Evolutionary conservation across 2,888 invertebrate species (phyloP), one percentile per base, ranked within the genome.

Genomic region (Oligia strigilis): DNA sequence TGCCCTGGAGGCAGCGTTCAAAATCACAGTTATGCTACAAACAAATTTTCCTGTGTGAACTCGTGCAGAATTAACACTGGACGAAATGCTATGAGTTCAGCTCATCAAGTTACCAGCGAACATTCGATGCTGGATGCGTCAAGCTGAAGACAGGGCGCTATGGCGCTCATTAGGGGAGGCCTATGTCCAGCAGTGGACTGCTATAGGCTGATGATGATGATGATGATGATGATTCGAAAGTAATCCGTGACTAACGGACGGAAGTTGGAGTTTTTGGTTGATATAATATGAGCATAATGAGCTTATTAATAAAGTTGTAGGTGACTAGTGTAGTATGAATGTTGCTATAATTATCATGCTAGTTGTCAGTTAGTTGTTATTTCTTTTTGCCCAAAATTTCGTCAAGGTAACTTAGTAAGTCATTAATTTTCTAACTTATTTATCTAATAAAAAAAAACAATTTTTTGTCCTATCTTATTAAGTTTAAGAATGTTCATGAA

Each of bases 41-140:
- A 75, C 80, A 65, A 81, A 85, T 65, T 83, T 85, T 73, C 49
- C 65, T 46, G 52, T 55, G 72, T 76, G 65, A 70, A 62, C 49
- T 81, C 85, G 49, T 70, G 85, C 76, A 43, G 46, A 81, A 81
- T 11, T 66, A 85, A 71, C 60, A 55, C 60, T 14, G 19, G 9
- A 29, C 49, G 36, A 52, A 62, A 72, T 72, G 72, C 36, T 72
- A 65, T 55, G 72, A 72, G 55, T 66, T 71, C 19, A 62, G 58
- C 40, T 73, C n/a, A 23, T 69, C 23, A 17, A 14, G 19, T 60
- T 60, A 40, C 43, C 46, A 55, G 62, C 6, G 43, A 72, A 43
- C 23, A 14, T 71, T 19, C n/a, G n/a, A n/a, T n/a, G n/a, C n/a
- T n/a, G n/a, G n/a, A n/a, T n/a, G n/a, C n/a, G n/a, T n/a, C n/a